Base-by-base conservation (phyloP, 2,797 vertebrate genomes). In the Centroberyx gerrardi region DNA sequence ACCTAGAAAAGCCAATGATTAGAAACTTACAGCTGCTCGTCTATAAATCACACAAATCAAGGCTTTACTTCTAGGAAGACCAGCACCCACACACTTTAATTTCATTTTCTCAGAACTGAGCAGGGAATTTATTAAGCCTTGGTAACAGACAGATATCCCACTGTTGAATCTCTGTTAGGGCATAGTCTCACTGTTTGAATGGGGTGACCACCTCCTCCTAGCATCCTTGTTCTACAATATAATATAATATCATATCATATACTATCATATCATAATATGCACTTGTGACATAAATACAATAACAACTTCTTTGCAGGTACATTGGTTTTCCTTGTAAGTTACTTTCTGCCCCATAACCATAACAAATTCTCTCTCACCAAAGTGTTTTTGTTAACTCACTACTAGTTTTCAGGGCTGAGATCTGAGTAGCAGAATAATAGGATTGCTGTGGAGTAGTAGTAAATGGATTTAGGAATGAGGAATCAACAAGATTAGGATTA, bases 31-130 rank as follows among this genome's bases (percentile, higher is more conserved):
- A 51, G 54, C 62, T 68, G 62, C 55, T 60, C 80, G 33, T 78
- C 73, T 54, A 76, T 82, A 70, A 80, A 84, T 86, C 76, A 81
- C 62, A 72, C 33, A 53, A 27, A 54, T 60, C 67, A 63, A 62
- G 59, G 42, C 29, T 52, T 27, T 13, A 46, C 27, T 62, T 60
- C 48, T 53, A 42, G 53, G 36, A 64, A 68, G 74, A 33, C 48
- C 27, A 6, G 6, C 9, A 8, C 22, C 22, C 62, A 38, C 31
- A 38, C 48, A 18, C 48, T 17, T 52, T 65, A 65, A 72, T 70
- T 69, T 62, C 12, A 84, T 67, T 66, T 80, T 76, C 64, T 13
- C 27, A 38, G 38, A 62, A 54, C 42, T 48, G 68, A 60, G 74
- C 56, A 44, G 54, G 49, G 58, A 54, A 42, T 74, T 76, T 64